Evolutionary conservation across 2,797 vertebrate genomes (phyloP).

Genomic region (Coregonus ussuriensis): DNA sequence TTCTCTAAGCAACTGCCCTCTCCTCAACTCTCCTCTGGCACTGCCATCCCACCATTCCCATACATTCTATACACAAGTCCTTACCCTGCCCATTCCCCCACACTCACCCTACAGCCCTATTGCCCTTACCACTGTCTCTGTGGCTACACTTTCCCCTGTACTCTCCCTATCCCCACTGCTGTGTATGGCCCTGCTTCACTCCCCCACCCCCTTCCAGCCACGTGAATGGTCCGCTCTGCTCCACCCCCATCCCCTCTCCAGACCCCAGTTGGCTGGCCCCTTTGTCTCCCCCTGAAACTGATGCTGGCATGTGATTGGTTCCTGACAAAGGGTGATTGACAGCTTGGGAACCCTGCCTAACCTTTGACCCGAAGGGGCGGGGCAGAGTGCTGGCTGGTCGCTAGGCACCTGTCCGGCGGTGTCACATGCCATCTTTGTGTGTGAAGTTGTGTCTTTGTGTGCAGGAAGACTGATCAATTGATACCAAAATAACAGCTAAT

Average conservation of each 20-base stretch:
- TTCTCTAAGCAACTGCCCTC: no score
- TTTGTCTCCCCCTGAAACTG: conserved; percentile 79
- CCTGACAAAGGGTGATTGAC: conserved; percentile 73
- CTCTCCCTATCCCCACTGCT: neutral
- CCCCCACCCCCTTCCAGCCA: no score
- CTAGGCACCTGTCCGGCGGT: conserved; percentile 78
- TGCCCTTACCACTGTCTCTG: no score
- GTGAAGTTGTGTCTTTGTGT: neutral
- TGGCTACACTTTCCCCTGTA: no score
- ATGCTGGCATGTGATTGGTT: conserved; percentile 74
- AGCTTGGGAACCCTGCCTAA: conserved; percentile 84
- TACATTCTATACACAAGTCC: no score
- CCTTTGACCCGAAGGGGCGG: conserved; percentile 74
- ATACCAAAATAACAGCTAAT: no score
- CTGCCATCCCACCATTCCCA: no score
- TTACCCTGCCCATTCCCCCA: no score
- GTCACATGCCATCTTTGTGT: conserved; percentile 55
- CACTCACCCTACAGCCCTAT: no score
- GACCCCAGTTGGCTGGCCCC: conserved; percentile 59
- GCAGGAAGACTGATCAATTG: neutral
- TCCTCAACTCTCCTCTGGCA: no score
- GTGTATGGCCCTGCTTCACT: conserved; percentile 23
- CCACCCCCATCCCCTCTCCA: conserved; percentile 10
- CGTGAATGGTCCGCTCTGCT: conserved; percentile 3
- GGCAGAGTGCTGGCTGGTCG: conserved; percentile 53